phyloP scores from a whole-genome alignment of 2,888 invertebrate genomes.

The Acleris holmiana region DNA sequence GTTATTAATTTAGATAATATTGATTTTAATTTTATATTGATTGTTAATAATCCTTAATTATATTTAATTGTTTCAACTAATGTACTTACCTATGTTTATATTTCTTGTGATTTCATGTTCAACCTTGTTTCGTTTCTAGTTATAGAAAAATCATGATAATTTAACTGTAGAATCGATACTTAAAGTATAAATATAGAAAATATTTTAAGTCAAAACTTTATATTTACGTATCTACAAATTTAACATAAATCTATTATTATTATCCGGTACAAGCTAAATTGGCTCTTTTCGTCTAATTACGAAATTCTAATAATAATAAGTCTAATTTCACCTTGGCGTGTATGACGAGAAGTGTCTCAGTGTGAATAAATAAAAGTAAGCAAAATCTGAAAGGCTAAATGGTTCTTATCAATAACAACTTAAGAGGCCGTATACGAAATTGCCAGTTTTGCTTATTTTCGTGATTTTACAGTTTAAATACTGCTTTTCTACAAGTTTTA shows the following conservation, averaged over 20 bases:
- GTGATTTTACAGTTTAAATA: no score
- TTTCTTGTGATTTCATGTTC: conserved; percentile 63
- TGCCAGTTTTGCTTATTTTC: no score
- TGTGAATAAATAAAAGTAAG: conserved; percentile 41
- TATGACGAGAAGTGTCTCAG: conserved; percentile 40
- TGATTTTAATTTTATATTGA: conserved; percentile 17
- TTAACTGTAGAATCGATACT: conserved; percentile 40
- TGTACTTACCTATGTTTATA: conserved; percentile 28
- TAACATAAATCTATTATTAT: conserved; percentile 37
- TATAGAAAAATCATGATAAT: conserved; percentile 40
- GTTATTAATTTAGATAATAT: conserved; percentile 41
- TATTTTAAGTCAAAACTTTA: conserved; percentile 52
- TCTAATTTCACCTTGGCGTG: conserved; percentile 25
- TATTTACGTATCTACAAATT: conserved; percentile 58
- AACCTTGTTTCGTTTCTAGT: conserved; percentile 46
- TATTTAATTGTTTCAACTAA: conserved; percentile 14
- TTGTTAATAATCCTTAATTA: conserved; percentile 14
- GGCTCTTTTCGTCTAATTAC: conserved; percentile 24
- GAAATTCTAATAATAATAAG: no score
- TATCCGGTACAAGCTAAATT: conserved; percentile 44
- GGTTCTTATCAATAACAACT: conserved; percentile 56
- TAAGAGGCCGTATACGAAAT: no score
- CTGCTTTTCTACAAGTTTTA: no score
- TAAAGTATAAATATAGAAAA: conserved; percentile 60
- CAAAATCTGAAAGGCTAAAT: conserved; percentile 42